These are phyloP conservation scores for Plectus sambesii DNA, from an alignment of 1,140 invertebrate genomes.

Conservation along the genomic window DNA sequence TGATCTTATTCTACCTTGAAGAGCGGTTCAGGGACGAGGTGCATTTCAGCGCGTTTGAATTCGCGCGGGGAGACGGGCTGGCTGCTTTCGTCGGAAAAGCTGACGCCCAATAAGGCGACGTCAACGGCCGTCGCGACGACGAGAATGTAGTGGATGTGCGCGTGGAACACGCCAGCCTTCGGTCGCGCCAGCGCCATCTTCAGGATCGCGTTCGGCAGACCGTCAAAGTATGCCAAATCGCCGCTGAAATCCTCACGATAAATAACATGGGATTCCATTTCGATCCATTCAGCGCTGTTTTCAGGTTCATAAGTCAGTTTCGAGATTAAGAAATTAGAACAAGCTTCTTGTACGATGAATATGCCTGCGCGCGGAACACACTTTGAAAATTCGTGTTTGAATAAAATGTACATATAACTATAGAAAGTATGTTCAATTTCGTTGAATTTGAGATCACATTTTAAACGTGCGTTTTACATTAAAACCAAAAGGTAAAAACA, in stretches of 20 bases:
- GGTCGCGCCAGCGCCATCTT: conserved; percentile 39
- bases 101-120: conserved; percentile 74
- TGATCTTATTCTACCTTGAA: too few species aligned
- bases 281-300: too few species aligned
- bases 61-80: conserved; percentile 18
- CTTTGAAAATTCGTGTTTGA: too few species aligned
- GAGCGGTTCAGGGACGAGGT: conserved; percentile 79
- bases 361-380: too few species aligned
- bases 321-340: too few species aligned
- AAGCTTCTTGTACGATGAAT: too few species aligned
- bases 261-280: not conserved
- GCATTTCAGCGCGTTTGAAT: conserved; percentile 61
- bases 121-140: conserved; percentile 81
- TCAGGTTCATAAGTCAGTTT: too few species aligned
- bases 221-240: conserved; percentile 46
- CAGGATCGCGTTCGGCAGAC: conserved; percentile 45
- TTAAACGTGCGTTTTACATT: too few species aligned
- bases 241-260: conserved; percentile 35
- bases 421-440: too few species aligned
- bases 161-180: conserved; percentile 38
- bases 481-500: too few species aligned
- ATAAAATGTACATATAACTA: too few species aligned
- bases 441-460: too few species aligned
- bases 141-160: conserved; percentile 79
- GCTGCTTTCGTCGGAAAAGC: conserved; percentile 51